Conservation (phyloP, 2,888 invertebrate genomes). For the Acleris laterana region DNA sequence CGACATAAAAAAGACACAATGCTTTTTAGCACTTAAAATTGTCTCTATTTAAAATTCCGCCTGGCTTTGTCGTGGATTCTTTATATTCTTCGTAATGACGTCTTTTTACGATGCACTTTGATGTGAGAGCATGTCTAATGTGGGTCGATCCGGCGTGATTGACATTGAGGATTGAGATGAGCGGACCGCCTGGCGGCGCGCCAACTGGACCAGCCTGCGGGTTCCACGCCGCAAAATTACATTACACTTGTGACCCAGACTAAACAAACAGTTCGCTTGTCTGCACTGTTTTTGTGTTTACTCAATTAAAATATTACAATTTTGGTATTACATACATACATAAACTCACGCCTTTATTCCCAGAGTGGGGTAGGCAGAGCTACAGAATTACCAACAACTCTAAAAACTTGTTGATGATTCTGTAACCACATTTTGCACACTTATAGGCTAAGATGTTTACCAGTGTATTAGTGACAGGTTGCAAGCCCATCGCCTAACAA, state of each 20-base stretch:
- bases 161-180: slow-evolving; percentile 68
- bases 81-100: background rate
- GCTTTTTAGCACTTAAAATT: background rate
- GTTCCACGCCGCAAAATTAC: slow-evolving; percentile 42
- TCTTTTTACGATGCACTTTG: slow-evolving; percentile 18
- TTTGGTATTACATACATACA: no score
- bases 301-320: background rate
- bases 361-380: no score
- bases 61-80: slow-evolving; percentile 1
- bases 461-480: no score
- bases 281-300: slow-evolving; percentile 1
- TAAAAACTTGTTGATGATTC: no score
- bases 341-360: no score
- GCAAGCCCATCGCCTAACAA: no score
- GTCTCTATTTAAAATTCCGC: slow-evolving; percentile 18
- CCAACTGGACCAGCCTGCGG: slow-evolving; percentile 62
- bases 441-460: no score
- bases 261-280: slow-evolving; percentile 44
- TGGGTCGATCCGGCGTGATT: slow-evolving; percentile 62
- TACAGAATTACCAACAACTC: no score
- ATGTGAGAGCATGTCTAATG: slow-evolving; percentile 39
- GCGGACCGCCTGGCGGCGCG: slow-evolving; percentile 53
- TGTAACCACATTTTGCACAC: no score
- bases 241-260: slow-evolving; percentile 50
- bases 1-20: slow-evolving; percentile 4